Evolutionary conservation across 1,140 invertebrate genomes (phyloP), one percentile per base, ranked within the genome.

Genomic region (Scylla paramamosain): DNA sequence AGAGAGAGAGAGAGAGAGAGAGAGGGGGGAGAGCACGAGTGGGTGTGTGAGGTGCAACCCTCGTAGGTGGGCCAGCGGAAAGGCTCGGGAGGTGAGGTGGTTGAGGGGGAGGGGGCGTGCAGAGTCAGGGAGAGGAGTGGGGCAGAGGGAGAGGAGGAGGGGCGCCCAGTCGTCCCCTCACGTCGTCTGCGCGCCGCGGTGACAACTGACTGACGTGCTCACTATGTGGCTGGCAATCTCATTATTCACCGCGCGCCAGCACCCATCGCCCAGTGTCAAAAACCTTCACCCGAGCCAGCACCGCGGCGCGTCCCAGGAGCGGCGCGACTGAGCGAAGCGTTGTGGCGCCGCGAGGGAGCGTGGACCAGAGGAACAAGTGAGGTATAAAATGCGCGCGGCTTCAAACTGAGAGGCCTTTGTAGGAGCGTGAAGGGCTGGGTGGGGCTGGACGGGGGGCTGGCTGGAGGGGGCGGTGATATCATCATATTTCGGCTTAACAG

Each of bases 351-450:
- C 48, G 83, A 39, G 20, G 46, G 83, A n/a, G 89, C 90, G 86
- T 90, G 92, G 67, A 86, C 59, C 45, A 88, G 83, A 32, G 94
- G 92, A 95, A 95, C 94, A 95, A 95, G 94, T 95, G 94, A 92
- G 90, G 94, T 86, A 95, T 95, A 95, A 95, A 95, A 95, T 95
- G 94, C 90, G 90, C 46, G 90, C 94, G 90, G 94, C 94, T 95
- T 95, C 94, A 95, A 95, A 95, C 94, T 95, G 94, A 95, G 94
- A 91, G 94, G 94, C 94, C 87, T 95, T 95, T 95, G 94, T 95
- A 91, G 46, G 94, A 28, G 94, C 94, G 94, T 95, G 94, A 95
- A 95, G 94, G 94, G 83, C 39, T 39, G 39, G 39, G 39, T 39
- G 39, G 39, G 39, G 39, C 39, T 39, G 39, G 39, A 39, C 87